Evolutionary conservation across 2,113 vertebrate genomes (phyloP), one percentile per base, ranked within the genome.

Genomic region (Amia ocellicauda): DNA sequence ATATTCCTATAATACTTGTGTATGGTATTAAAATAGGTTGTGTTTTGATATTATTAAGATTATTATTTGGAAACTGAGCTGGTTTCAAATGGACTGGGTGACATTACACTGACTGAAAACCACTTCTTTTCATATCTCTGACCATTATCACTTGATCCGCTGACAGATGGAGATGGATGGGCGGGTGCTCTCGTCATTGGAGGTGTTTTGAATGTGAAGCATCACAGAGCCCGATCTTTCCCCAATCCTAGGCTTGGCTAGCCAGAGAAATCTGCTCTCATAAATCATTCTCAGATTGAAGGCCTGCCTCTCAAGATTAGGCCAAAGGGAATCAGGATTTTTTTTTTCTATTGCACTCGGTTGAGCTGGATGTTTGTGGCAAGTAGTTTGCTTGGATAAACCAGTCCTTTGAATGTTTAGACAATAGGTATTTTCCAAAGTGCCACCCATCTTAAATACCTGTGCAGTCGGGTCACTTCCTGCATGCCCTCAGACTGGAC

Each of bases 101-200:
- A 2, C 5, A 7, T 7, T 5, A 36, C 1, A 36, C 31, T 7
- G 5, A 10, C 31, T 5, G 11, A 5, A 36, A 36, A 10, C 2
- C 31, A 5, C 31, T 36, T 36, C 5, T 36, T 36, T 36, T 10
- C 5, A 36, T 36, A 36, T 36, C 31, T 7, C 31, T 36, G 31
- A 36, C 5, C 11, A 1, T 2, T 5, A 36, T 36, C 31, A 36
- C 31, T 7, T 36, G 31, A 36, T 10, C 3, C 53, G 13, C 14
- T 28, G 53, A 56, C 17, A 26, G 53, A 56, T 56, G 23, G 26
- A 56, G 53, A 56, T 56, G 24, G 53, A 56, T 56, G 53, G 26
- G 29, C 24, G 16, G 27, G 9, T 17, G 1, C 9, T 56, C 26
- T 29, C 19, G 27, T n/a, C 53, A 28, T 56, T 56, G 27, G 53